Evolutionary conservation across 1,140 invertebrate species (phyloP).

Genomic region (Aphelinus certus): DNA sequence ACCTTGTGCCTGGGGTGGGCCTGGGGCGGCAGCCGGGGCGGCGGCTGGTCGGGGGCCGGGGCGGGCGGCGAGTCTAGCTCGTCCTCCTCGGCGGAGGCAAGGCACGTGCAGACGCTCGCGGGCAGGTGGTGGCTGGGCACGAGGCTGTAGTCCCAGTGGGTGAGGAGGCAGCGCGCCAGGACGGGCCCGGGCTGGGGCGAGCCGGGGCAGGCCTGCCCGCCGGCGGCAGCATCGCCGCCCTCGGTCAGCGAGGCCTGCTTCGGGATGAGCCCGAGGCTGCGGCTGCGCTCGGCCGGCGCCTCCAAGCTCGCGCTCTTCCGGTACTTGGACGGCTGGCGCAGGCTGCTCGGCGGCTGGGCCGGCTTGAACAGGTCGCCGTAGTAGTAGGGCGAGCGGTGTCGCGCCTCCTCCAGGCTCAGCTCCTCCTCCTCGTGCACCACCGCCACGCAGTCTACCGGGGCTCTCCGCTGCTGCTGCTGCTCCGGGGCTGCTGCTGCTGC

Average conservation of each 20-base stretch:
- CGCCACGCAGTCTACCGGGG: constrained; percentile 55
- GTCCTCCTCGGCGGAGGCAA: constrained; percentile 70
- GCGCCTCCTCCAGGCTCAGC: constrained; percentile 50
- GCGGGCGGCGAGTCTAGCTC: constrained; percentile 57
- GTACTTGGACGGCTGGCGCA: constrained; percentile 56
- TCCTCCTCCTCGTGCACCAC: constrained; percentile 47
- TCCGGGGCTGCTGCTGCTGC: not conserved
- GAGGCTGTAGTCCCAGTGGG: constrained; percentile 65
- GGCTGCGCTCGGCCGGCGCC: constrained; percentile 67
- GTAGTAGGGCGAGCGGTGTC: constrained; percentile 82
- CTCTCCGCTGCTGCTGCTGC: constrained; percentile 44
- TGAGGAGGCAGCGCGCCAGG: constrained; percentile 60
- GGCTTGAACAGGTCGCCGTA: constrained; percentile 77
- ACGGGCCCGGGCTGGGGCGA: constrained; percentile 44
- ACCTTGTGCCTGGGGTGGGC: constrained; percentile 5
- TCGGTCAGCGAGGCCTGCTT: constrained; percentile 72
- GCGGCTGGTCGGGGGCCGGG: not conserved
- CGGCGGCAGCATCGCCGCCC: constrained; percentile 68
- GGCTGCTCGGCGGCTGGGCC: not conserved
- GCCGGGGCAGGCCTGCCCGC: constrained; percentile 48
- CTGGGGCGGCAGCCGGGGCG: not conserved
- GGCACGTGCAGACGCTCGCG: constrained; percentile 72
- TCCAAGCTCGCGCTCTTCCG: constrained; percentile 76
- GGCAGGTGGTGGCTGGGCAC: constrained; percentile 63
- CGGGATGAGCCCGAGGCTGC: constrained; percentile 61